phyloP scores from a whole-genome alignment of 2,888 invertebrate species.

The Hipparchia sbordonii region DNA sequence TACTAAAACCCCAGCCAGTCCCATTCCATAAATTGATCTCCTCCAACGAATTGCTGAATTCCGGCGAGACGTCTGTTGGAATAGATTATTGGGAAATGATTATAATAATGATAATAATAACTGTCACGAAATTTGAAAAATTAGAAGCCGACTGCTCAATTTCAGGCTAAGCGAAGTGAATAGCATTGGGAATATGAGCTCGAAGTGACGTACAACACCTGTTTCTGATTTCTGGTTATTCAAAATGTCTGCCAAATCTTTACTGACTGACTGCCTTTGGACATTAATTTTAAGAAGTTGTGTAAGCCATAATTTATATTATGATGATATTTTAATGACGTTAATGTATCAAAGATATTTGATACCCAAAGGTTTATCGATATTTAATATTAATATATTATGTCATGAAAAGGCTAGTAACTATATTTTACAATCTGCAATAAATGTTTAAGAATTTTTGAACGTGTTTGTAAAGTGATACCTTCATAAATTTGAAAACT shows the following conservation, averaged over 20 bases:
- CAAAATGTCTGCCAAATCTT: background rate
- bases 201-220: too few species aligned
- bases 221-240: too few species aligned
- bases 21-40: too few species aligned
- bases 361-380: constrained; percentile 14
- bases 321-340: constrained; percentile 20
- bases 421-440: constrained; percentile 23
- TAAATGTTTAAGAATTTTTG: constrained; percentile 21
- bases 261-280: background rate
- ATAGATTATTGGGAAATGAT: too few species aligned
- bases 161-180: too few species aligned
- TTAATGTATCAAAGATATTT: constrained; percentile 24
- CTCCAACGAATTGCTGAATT: too few species aligned
- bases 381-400: constrained; percentile 25
- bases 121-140: too few species aligned
- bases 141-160: too few species aligned
- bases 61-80: too few species aligned
- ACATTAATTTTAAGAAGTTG: constrained; percentile 1
- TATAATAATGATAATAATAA: too few species aligned
- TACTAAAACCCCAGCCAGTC: too few species aligned
- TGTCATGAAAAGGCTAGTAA: constrained; percentile 15
- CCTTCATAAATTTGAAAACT: constrained; percentile 21
- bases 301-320: constrained; percentile 5
- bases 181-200: too few species aligned
- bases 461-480: constrained; percentile 22